Conservation (phyloP, 2,797 vertebrate genomes). For the Acestrorhynchus altus region DNA sequence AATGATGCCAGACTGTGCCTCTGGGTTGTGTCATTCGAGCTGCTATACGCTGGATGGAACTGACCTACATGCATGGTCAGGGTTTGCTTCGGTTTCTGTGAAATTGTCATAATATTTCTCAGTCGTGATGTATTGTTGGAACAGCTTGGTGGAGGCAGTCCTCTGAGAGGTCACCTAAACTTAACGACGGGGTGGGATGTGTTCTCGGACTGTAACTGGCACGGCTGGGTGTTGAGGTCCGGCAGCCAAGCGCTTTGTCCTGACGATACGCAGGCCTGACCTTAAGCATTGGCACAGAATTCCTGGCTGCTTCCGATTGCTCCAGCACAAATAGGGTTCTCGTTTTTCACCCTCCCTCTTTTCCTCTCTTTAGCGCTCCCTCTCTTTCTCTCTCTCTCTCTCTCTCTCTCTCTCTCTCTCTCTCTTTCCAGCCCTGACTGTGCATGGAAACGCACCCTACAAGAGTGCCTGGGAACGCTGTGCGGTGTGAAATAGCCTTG, state of each 20-base stretch:
- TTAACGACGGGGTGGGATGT: slow-evolving; percentile 9
- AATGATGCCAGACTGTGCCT: neutral
- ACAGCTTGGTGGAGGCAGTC: neutral
- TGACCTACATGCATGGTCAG: slow-evolving; percentile 5
- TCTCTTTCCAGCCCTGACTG: neutral
- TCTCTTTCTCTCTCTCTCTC: neutral
- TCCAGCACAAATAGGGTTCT: slow-evolving; percentile 28
- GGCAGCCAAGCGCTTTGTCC: slow-evolving; percentile 24
- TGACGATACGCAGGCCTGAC: slow-evolving; percentile 48
- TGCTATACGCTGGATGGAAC: neutral
- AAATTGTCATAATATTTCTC: neutral
- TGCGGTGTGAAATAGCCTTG: slow-evolving; percentile 1
- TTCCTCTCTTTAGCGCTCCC: neutral
- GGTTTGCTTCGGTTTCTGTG: neutral
- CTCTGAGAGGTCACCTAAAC: slow-evolving; percentile 29
- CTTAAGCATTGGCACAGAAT: slow-evolving; percentile 39
- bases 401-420: neutral
- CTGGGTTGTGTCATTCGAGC: neutral
- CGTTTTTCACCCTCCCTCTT: slow-evolving; percentile 32
- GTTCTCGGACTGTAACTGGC: slow-evolving; percentile 39
- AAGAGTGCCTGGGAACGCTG: neutral
- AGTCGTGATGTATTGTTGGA: neutral
- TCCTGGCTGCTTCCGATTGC: slow-evolving; percentile 37
- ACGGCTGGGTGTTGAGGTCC: slow-evolving; percentile 24
- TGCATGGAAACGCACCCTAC: slow-evolving; percentile 22